These are phyloP conservation scores for Neolamprologus sp. DNA, from an alignment of 2,113 vertebrate genomes.

Conservation along the genomic window DNA sequence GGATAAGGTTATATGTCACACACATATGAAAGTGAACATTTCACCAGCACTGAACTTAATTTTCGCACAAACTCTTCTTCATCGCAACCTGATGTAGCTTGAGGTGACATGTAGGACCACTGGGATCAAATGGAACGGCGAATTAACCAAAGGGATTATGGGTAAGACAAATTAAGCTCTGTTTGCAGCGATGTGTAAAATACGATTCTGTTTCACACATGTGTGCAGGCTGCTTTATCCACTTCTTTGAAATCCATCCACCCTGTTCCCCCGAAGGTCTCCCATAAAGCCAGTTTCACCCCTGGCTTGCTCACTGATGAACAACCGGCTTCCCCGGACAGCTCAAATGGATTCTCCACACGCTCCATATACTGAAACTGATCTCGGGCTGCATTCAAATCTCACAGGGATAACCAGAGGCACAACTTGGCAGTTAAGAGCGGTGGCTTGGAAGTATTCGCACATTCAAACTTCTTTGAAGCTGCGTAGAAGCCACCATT, in stretches of 20 bases:
- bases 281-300: constrained; percentile 12
- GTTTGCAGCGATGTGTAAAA: constrained; percentile 36
- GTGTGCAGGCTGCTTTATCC: neutral
- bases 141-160: constrained; percentile 47
- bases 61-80: neutral
- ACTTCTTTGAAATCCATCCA: constrained; percentile 30
- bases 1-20: neutral
- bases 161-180: constrained; percentile 33
- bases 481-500: neutral
- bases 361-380: constrained; percentile 15
- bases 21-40: neutral
- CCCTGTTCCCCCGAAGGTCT: neutral
- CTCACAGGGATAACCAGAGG: constrained; percentile 10
- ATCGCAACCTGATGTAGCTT: neutral
- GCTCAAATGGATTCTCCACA: constrained; percentile 26
- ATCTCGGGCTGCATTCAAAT: constrained; percentile 17
- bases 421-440: constrained; percentile 24
- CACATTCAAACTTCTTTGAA: constrained; percentile 9
- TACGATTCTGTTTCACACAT: constrained; percentile 13
- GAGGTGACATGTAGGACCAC: neutral
- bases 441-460: neutral
- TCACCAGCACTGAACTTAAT: neutral
- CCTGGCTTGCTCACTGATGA: constrained; percentile 21
- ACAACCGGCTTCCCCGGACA: constrained; percentile 9
- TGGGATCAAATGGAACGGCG: constrained; percentile 5